These are phyloP conservation scores for Piprites chloris DNA, from an alignment of 2,113 vertebrate species.

Conservation along the genomic window DNA sequence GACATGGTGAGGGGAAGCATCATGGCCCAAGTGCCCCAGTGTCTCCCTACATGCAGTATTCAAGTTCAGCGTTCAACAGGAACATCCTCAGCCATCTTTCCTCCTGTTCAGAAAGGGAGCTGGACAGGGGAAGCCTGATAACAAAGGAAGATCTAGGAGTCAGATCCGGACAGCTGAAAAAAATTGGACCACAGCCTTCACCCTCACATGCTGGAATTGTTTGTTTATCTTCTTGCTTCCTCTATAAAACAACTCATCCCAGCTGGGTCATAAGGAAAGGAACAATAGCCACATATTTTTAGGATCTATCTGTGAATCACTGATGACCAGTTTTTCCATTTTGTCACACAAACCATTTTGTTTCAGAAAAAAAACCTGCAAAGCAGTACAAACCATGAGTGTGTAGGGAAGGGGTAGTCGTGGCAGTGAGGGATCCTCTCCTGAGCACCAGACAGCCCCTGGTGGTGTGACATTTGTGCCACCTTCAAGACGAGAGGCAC, in stretches of 20 bases:
- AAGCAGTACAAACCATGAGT: background rate
- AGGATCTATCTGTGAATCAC: slow-evolving; percentile 55
- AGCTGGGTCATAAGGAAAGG: slow-evolving; percentile 56
- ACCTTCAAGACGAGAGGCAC: background rate
- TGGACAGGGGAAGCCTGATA: background rate
- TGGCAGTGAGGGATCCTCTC: background rate
- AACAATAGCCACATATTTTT: slow-evolving; percentile 71
- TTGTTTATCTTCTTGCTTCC: slow-evolving; percentile 62
- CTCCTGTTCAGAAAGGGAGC: background rate
- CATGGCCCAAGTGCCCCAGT: accelerated
- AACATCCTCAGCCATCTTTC: background rate
- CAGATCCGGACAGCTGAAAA: background rate
- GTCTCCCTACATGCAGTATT: accelerated
- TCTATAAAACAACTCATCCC: slow-evolving; percentile 61
- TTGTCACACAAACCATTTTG: slow-evolving; percentile 48
- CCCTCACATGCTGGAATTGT: background rate
- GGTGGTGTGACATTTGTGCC: background rate
- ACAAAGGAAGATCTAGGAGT: background rate
- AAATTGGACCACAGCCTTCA: background rate
- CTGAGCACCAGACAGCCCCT: background rate
- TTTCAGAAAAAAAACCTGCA: background rate
- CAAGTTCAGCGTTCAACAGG: background rate
- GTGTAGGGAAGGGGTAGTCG: background rate
- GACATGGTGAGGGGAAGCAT: background rate
- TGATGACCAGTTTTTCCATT: slow-evolving; percentile 66